Conservation (phyloP, 2,888 invertebrate species). For the Limnephilus lunatus region DNA sequence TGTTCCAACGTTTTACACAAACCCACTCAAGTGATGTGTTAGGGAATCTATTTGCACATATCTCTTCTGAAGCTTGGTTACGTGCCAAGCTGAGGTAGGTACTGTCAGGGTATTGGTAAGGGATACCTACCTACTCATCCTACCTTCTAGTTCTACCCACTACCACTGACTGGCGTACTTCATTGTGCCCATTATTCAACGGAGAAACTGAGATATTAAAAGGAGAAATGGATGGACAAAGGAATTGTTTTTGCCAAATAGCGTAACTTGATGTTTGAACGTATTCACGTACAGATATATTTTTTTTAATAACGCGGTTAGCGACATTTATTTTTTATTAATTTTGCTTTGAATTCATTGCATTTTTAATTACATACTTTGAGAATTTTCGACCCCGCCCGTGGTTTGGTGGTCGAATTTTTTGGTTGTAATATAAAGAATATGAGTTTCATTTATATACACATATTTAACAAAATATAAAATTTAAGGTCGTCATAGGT, state of each 20-base stretch:
- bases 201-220: background rate
- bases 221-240: background rate
- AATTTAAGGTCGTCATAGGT: too few species aligned
- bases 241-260: background rate
- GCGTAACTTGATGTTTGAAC: background rate
- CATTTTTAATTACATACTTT: too few species aligned
- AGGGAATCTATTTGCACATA: constrained; percentile 39
- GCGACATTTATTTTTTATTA: too few species aligned
- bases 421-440: too few species aligned
- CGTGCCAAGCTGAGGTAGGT: constrained; percentile 13
- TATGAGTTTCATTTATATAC: too few species aligned
- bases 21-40: constrained; percentile 41
- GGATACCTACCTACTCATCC: background rate
- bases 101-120: background rate
- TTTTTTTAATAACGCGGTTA: too few species aligned
- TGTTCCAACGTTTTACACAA: constrained; percentile 29
- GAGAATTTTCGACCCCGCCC: too few species aligned
- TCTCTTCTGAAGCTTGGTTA: constrained; percentile 18
- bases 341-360: too few species aligned
- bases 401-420: too few species aligned
- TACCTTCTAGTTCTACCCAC: background rate
- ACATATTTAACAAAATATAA: too few species aligned
- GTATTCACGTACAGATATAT: too few species aligned
- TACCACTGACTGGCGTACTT: background rate
- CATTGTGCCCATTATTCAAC: background rate